A percentile compares a stretch with the other conserved stretches of the same genome.
phyloP scores from a whole-genome alignment of 2,888 invertebrate genomes.

The Dryadula phaetusa region DNA sequence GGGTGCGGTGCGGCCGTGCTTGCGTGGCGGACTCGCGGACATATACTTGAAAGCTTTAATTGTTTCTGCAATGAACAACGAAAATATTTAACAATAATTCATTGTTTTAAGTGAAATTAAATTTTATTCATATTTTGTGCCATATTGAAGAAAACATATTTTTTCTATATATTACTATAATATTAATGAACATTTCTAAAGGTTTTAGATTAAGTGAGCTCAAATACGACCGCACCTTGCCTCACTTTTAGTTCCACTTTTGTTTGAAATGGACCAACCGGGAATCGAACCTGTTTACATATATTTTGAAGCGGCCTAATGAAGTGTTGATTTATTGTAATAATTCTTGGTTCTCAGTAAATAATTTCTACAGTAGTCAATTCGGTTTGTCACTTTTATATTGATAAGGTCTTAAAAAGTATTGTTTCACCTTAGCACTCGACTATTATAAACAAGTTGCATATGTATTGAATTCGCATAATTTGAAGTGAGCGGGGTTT shows the following conservation, averaged over 20 bases:
- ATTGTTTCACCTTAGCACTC: too few species aligned
- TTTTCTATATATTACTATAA: slow-evolving; percentile 4
- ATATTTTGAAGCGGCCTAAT: too few species aligned
- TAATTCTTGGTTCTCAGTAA: too few species aligned
- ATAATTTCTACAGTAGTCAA: too few species aligned
- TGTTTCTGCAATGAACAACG: slow-evolving; percentile 21
- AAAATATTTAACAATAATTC: slow-evolving; percentile 25
- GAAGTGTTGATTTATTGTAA: too few species aligned
- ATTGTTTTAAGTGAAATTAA: slow-evolving; percentile 14
- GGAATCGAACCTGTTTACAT: not conserved
- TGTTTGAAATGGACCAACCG: slow-evolving; percentile 7
- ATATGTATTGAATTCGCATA: too few species aligned
- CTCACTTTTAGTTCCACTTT: not conserved
- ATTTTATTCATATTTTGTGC: slow-evolving; percentile 30
- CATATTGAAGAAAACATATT: slow-evolving; percentile 19
- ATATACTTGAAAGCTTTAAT: slow-evolving; percentile 20
- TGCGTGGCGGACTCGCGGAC: slow-evolving; percentile 20
- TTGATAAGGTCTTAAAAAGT: not conserved
- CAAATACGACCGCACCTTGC: slow-evolving; percentile 22
- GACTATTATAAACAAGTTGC: too few species aligned
- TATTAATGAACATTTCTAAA: not conserved
- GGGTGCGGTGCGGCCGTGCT: slow-evolving; percentile 26
- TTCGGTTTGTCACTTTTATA: too few species aligned
- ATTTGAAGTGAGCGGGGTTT: too few species aligned
- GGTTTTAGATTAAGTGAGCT: slow-evolving; percentile 16